These are phyloP conservation scores for Deilephila elpenor DNA, from an alignment of 2,888 invertebrate species.

Conservation along the genomic window DNA sequence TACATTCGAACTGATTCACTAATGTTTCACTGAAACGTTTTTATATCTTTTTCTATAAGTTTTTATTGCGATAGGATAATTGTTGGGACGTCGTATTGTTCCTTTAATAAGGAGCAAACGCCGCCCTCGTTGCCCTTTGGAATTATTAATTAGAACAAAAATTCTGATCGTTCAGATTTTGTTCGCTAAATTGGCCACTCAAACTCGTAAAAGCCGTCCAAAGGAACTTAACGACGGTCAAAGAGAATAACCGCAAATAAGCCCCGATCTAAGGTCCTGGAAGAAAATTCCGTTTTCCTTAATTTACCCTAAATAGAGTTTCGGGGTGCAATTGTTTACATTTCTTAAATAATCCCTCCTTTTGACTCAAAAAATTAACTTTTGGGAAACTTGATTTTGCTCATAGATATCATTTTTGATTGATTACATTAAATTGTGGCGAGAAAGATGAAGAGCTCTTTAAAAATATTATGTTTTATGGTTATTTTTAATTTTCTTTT, in stretches of 20 bases:
- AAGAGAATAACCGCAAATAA: constrained; percentile 85
- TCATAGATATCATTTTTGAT: background rate
- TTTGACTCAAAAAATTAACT: background rate
- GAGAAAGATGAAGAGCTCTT: no score
- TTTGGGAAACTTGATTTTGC: background rate
- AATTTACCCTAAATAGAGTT: constrained; percentile 80
- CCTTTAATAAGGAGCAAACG: constrained; percentile 70
- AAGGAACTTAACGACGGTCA: constrained; percentile 84
- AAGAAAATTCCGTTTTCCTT: constrained; percentile 81
- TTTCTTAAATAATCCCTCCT: constrained; percentile 68
- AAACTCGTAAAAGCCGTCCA: constrained; percentile 81
- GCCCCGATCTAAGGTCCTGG: constrained; percentile 78
- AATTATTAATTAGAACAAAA: constrained; percentile 84
- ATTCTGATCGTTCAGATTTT: constrained; percentile 83
- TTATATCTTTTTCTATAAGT: constrained; percentile 40
- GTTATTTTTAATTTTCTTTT: no score
- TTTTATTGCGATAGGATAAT: constrained; percentile 64
- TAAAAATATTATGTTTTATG: no score
- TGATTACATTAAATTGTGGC: background rate
- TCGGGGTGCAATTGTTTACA: constrained; percentile 75
- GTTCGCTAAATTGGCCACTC: constrained; percentile 83
- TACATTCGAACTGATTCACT: constrained; percentile 34
- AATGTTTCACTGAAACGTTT: constrained; percentile 28
- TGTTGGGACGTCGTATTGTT: constrained; percentile 64
- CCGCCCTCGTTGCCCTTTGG: constrained; percentile 63